Percentiles rank a stretch among this genome's conserved stretches.
phyloP scores from a whole-genome alignment of 2,797 vertebrate genomes.

The Myotis findleyi region DNA sequence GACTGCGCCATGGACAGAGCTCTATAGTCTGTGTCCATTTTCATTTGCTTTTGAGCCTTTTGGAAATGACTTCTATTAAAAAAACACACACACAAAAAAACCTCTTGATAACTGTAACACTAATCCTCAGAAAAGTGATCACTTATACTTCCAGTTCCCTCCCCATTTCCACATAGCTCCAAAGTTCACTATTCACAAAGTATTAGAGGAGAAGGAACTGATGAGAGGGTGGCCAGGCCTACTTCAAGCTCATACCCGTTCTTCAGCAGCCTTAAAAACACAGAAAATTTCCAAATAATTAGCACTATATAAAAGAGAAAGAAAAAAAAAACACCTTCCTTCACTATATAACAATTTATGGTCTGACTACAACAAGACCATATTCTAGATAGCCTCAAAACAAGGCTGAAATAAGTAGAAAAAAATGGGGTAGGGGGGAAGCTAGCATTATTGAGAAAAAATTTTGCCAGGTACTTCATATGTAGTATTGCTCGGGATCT shows the following conservation, averaged over 20 bases:
- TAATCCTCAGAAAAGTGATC: neutral
- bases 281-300: neutral
- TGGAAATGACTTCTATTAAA: neutral
- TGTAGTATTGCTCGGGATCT: neutral
- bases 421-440: neutral
- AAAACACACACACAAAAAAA: neutral
- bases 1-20: neutral
- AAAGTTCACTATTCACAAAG: neutral
- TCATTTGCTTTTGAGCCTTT: neutral
- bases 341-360: neutral
- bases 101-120: neutral
- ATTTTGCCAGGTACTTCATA: neutral
- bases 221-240: no score
- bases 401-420: neutral
- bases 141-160: neutral
- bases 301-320: neutral
- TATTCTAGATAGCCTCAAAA: neutral
- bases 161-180: fast-evolving
- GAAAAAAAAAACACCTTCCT: neutral
- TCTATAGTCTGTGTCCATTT: neutral
- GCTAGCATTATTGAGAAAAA: neutral
- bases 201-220: neutral
- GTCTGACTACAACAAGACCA: neutral
- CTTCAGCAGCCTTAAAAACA: neutral
- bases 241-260: neutral